Evolutionary conservation across 2,888 invertebrate genomes (phyloP), one percentile per base, ranked within the genome.

Genomic region (Aspidapion aeneum): DNA sequence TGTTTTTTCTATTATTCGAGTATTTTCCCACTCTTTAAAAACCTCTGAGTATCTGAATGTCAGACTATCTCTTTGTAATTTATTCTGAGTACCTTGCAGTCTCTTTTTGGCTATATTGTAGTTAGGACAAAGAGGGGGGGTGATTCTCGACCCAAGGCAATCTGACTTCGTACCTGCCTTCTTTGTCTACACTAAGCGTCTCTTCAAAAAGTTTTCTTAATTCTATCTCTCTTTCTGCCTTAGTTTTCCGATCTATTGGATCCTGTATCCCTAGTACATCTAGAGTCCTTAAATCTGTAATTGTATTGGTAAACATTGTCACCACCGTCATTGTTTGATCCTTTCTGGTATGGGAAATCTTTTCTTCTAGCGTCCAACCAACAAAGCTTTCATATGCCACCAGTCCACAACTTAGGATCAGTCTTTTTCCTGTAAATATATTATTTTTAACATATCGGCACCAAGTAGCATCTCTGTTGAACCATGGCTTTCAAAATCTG

Each of bases 81-180:
- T 62, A 1, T 63, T 58, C n/a, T 65, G 21, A 21, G 52, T 59
- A 21, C 17, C 54, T 17, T 51, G 48, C 9, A 66, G 52, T 48
- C 65, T 60, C 20, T 65, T 66, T 48, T 62, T 57, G 9, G 68
- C 61, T 7, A 66, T n/a, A 9, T 18, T 18, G 54, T 59, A 64
- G 60, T 65, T 66, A 20, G 49, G 22, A 12, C 63, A 54, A 1
- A 67, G 35, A 5, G 66, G 62, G 17, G 17, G 62, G 62, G 19
- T 68, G 66, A 5, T 58, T 64, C 1, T 68, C 62, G 17, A 64
- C 17, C 68, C 66, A 64, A 16, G 68, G 64, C 17, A 68, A 51
- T 48, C 60, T 57, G 1, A 67, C 65, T 57, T 64, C 68, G 63
- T 69, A 69, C 16, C 66, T 21, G 7, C 68, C 68, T 18, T 62